These are phyloP conservation scores for Asarcornis scutulata DNA, from an alignment of 2,113 vertebrate genomes.

Conservation along the genomic window DNA sequence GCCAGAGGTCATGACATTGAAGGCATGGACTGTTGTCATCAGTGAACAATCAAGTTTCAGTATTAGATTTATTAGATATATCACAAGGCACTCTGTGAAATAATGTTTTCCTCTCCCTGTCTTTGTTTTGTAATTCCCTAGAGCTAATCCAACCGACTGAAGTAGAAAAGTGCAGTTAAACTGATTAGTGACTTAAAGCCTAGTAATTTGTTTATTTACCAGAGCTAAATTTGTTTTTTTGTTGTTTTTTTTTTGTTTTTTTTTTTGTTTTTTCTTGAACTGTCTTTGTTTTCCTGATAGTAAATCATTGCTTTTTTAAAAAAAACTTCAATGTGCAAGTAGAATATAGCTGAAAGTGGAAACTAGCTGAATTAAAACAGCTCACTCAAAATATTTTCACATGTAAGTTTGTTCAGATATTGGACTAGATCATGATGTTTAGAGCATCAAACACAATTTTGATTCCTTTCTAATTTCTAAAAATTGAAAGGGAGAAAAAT, in stretches of 20 bases:
- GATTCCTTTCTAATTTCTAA: not conserved
- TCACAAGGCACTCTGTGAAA: slow-evolving; percentile 46
- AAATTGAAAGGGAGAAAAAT: not conserved
- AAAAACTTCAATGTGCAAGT: not conserved
- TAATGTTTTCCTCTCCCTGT: slow-evolving; percentile 27
- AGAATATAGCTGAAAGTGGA: not conserved
- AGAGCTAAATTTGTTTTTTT: not conserved
- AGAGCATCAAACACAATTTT: not conserved
- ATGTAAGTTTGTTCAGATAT: not conserved
- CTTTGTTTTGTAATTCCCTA: slow-evolving; percentile 37
- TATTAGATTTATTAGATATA: slow-evolving; percentile 53
- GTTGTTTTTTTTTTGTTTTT: too few relatives aligned
- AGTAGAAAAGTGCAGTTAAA: slow-evolving; percentile 26
- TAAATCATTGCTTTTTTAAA: not conserved
- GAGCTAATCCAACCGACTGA: slow-evolving; percentile 26
- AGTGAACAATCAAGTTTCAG: not conserved
- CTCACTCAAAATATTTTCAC: not conserved
- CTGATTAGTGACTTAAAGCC: not conserved
- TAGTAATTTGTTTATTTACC: slow-evolving; percentile 19
- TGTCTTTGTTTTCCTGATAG: not conserved
- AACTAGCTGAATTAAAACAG: not conserved
- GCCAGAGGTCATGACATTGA: slow-evolving; percentile 35
- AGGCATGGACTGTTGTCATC: slow-evolving; percentile 35
- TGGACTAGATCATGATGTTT: not conserved
- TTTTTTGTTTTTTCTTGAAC: not conserved